A percentile compares a stretch with the other conserved stretches of the same genome.
Evolutionary conservation across 2,888 invertebrate species (phyloP).

Genomic region (Drosophila pseudotakahashii): DNA sequence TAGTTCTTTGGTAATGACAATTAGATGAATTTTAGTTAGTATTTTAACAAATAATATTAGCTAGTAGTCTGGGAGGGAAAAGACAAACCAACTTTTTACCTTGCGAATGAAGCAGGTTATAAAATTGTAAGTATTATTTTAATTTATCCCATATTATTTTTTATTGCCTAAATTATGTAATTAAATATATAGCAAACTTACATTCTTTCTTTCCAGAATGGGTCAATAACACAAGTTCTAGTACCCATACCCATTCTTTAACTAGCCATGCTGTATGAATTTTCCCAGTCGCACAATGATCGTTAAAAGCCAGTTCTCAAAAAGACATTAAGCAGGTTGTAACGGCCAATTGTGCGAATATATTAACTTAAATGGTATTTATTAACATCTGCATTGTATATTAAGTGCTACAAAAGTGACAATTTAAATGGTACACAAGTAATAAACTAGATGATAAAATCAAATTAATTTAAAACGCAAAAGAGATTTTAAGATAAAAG

Average conservation of each 20-base stretch:
- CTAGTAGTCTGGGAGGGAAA: no score
- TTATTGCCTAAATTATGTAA: no score
- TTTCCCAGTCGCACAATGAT: conserved; percentile 3
- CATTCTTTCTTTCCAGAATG: background rate
- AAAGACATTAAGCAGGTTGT: background rate
- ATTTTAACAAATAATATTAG: no score
- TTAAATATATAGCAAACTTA: no score
- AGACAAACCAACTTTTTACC: no score
- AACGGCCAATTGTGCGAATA: conserved; percentile 3
- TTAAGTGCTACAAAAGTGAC: background rate
- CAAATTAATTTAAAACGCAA: background rate
- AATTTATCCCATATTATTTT: no score
- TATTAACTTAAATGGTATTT: conserved; percentile 1
- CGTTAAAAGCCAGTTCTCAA: conserved; percentile 7
- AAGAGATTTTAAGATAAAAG: no score
- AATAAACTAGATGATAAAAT: background rate
- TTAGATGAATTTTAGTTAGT: background rate
- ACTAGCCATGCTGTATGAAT: background rate
- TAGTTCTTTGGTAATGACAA: background rate
- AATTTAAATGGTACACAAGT: background rate
- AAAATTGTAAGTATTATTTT: no score
- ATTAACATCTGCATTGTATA: background rate
- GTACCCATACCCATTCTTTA: background rate
- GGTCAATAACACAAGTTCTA: no score
- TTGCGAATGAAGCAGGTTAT: no score